Percentiles rank a stretch among this genome's conserved stretches.
Evolutionary conservation across 1,140 invertebrate genomes (phyloP).

Genomic region (Dermatophagoides farinae): DNA sequence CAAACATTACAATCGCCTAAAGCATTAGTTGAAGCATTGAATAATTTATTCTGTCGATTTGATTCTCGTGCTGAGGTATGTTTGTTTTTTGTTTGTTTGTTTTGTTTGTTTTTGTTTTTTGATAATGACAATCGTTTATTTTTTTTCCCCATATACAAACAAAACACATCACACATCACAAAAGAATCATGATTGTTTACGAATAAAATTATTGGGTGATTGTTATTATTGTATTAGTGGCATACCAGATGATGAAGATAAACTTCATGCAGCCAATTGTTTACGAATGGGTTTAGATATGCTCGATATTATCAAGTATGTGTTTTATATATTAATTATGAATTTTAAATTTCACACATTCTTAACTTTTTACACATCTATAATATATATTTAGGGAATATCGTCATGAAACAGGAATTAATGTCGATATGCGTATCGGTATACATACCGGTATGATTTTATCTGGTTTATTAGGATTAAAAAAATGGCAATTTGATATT

Average conservation of each 20-base stretch:
- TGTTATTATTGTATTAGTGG: constrained; percentile 77
- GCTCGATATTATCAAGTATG: constrained; percentile 63
- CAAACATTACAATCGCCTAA: constrained; percentile 46
- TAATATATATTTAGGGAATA: constrained; percentile 23
- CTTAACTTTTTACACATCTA: no score
- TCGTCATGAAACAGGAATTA: constrained; percentile 49
- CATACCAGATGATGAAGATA: constrained; percentile 39
- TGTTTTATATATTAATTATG: neutral
- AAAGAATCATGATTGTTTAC: constrained; percentile 48
- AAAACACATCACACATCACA: no score
- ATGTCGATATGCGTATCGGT: constrained; percentile 88
- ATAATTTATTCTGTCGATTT: constrained; percentile 80
- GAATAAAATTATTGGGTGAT: constrained; percentile 78
- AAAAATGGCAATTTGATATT: constrained; percentile 90
- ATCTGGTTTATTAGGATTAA: constrained; percentile 66
- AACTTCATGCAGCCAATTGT: constrained; percentile 63
- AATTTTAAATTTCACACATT: neutral
- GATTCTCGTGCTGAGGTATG: constrained; percentile 57
- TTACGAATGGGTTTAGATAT: constrained; percentile 68
- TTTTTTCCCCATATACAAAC: neutral
- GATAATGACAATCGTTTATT: neutral
- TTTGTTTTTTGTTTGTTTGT: neutral
- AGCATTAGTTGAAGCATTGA: constrained; percentile 66
- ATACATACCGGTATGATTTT: constrained; percentile 77
- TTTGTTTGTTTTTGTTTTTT: neutral